Evolutionary conservation across 1,140 invertebrate genomes (phyloP).

Genomic region (Dendrolimus kikuchii): DNA sequence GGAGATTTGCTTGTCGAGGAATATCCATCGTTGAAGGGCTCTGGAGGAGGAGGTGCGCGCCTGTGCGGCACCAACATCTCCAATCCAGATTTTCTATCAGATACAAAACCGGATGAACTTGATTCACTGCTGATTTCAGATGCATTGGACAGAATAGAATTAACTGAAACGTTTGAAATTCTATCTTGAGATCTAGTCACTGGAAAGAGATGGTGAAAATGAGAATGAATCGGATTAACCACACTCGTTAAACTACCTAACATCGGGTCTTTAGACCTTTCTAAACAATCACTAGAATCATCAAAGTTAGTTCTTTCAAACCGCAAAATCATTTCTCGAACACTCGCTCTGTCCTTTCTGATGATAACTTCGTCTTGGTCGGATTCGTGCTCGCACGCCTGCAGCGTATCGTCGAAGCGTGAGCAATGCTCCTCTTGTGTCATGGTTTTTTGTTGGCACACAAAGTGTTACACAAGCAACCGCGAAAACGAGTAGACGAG

Average conservation of each 20-base stretch:
- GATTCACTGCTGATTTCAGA: constrained; percentile 61
- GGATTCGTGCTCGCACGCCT: constrained; percentile 36
- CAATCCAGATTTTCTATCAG: constrained; percentile 48
- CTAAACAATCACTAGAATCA: constrained; percentile 49
- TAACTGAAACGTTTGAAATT: constrained; percentile 61
- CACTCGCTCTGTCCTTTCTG: constrained; percentile 46
- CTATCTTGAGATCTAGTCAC: constrained; percentile 49
- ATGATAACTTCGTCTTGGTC: constrained; percentile 52
- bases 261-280: constrained; percentile 38
- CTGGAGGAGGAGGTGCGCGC: constrained; percentile 56
- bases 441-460: constrained; percentile 37
- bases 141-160: constrained; percentile 60
- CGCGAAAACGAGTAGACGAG: constrained; percentile 27
- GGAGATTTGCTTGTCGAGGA: constrained; percentile 43
- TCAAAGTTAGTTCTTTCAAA: constrained; percentile 48
- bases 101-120: constrained; percentile 59
- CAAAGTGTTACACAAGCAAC: constrained; percentile 43
- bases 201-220: constrained; percentile 50
- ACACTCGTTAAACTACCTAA: constrained; percentile 55
- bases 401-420: constrained; percentile 35
- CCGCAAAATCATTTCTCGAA: constrained; percentile 58
- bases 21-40: constrained; percentile 45
- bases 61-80: constrained; percentile 38
- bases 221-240: constrained; percentile 47
- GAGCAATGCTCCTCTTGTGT: constrained; percentile 48